Conservation (phyloP, 2,888 invertebrate genomes). For the Suillia variegata region DNA sequence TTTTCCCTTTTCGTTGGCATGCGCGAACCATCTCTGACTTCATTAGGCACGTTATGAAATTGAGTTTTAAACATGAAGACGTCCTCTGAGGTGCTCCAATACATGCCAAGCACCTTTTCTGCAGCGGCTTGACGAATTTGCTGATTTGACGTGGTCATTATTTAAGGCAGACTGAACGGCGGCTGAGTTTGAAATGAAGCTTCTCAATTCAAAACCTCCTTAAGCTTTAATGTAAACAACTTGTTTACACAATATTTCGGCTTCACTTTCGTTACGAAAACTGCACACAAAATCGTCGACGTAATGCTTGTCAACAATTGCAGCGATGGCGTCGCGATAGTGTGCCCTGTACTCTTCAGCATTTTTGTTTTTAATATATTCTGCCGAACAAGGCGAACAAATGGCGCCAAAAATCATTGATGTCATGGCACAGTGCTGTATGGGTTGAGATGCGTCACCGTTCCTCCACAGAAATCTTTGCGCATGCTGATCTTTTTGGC, state of each 20-base stretch:
- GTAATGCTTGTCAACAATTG: constrained; percentile 23
- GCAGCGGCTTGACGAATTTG: background rate
- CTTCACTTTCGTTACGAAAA: constrained; percentile 18
- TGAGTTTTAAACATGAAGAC: constrained; percentile 21
- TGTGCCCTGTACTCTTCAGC: constrained; percentile 9
- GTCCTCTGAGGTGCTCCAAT: constrained; percentile 25
- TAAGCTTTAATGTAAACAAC: constrained; percentile 5
- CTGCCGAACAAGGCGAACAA: constrained; percentile 32
- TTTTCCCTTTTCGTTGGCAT: constrained; percentile 23
- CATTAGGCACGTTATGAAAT: background rate
- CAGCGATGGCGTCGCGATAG: constrained; percentile 11
- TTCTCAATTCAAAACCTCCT: constrained; percentile 18
- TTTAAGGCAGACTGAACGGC: background rate
- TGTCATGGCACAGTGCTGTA: constrained; percentile 27
- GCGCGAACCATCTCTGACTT: constrained; percentile 12
- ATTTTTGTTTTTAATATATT: constrained; percentile 29
- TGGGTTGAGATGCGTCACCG: constrained; percentile 14
- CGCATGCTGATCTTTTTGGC: constrained; percentile 29
- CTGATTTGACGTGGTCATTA: background rate
- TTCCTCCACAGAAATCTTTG: constrained; percentile 34
- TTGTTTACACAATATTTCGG: constrained; percentile 12
- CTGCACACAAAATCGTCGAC: constrained; percentile 29
- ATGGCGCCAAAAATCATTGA: constrained; percentile 35
- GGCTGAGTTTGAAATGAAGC: constrained; percentile 11
- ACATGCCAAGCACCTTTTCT: background rate